These are phyloP conservation scores for Zaprionus africanus DNA, from an alignment of 1,140 invertebrate species.

Conservation along the genomic window DNA sequence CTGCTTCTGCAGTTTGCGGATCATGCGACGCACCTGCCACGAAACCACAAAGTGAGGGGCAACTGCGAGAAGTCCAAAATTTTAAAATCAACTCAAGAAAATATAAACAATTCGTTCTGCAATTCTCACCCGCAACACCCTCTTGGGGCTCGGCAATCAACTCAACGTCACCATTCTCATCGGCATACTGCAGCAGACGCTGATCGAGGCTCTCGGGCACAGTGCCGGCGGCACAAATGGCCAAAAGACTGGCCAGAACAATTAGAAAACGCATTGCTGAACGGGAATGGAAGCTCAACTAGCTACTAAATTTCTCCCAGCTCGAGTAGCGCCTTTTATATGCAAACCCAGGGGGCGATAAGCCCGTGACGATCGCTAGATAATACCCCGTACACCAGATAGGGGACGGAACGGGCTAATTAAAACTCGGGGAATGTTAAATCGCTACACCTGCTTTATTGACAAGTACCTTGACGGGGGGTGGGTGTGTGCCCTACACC, in stretches of 20 bases:
- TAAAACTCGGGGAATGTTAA: slow-evolving; percentile 49
- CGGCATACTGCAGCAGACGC: slow-evolving; percentile 53
- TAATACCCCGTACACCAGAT: slow-evolving; percentile 30
- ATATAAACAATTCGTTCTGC: background rate
- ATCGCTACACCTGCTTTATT: slow-evolving; percentile 55
- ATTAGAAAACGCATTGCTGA: slow-evolving; percentile 76
- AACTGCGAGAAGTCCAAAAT: slow-evolving; percentile 33
- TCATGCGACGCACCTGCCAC: slow-evolving; percentile 77
- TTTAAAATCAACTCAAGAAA: background rate
- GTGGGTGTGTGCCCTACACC: background rate
- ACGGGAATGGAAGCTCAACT: slow-evolving; percentile 44
- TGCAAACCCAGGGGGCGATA: slow-evolving; percentile 23
- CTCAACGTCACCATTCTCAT: slow-evolving; percentile 73
- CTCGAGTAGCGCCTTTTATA: slow-evolving; percentile 60
- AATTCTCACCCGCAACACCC: slow-evolving; percentile 66
- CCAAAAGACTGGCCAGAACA: slow-evolving; percentile 71
- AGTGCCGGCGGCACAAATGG: slow-evolving; percentile 69
- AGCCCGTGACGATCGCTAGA: slow-evolving; percentile 28
- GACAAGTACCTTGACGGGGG: background rate
- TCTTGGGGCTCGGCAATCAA: slow-evolving; percentile 58
- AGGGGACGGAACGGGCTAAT: slow-evolving; percentile 47
- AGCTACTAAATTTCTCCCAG: slow-evolving; percentile 56
- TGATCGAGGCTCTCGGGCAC: slow-evolving; percentile 58
- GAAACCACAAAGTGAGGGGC: slow-evolving; percentile 69
- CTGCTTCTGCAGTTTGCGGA: slow-evolving; percentile 73